Evolutionary conservation across 1,140 invertebrate species (phyloP), one percentile per base, ranked within the genome.

Genomic region (Teleogryllus occipitalis): DNA sequence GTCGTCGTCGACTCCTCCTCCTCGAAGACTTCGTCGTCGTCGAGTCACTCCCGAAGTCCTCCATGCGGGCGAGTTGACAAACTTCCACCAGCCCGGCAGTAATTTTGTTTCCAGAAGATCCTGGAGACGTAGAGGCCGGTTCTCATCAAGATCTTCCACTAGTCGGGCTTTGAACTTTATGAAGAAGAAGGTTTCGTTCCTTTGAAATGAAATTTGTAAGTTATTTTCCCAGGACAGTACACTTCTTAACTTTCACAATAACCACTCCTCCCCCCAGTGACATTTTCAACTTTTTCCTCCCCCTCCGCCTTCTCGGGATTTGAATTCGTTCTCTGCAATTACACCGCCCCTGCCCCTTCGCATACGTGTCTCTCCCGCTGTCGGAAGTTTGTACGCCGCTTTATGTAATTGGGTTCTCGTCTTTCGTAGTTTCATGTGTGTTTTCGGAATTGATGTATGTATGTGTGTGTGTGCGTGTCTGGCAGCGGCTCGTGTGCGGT

Each of bases 191-290:
- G 54, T 65, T 65, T 65, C 54, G 18, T 65, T 65, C 7, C 54
- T 65, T 65, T 65, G 54, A 65, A 65, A 65, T 65, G 54, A 65
- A 65, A 65, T 65, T 65, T 65, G 54, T 65, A 65, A 65, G 54
- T 65, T 65, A 65, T 65, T 65, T 65, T 65, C 54, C 54, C 54
- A 7, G 54, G 54, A 65, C 54, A 65, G 10, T 65, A 65, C 54
- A 14, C 54, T 65, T 54, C 54, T 65, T 65, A 65, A 65, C 54
- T 65, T 65, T 65, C 54, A 65, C 54, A 65, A 65, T 65, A 65
- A 65, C 49, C 54, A 10, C 10, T 10, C 10, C 54, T 65, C 10
- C 54, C 3, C 54, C 54, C 54, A 18, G 7, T 65, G 54, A 65
- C 54, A 65, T 65, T 65, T 65, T 18, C 54, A 65, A 65, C 10